These are phyloP conservation scores for Hyla sarda DNA, from an alignment of 2,113 vertebrate genomes.

Conservation along the genomic window DNA sequence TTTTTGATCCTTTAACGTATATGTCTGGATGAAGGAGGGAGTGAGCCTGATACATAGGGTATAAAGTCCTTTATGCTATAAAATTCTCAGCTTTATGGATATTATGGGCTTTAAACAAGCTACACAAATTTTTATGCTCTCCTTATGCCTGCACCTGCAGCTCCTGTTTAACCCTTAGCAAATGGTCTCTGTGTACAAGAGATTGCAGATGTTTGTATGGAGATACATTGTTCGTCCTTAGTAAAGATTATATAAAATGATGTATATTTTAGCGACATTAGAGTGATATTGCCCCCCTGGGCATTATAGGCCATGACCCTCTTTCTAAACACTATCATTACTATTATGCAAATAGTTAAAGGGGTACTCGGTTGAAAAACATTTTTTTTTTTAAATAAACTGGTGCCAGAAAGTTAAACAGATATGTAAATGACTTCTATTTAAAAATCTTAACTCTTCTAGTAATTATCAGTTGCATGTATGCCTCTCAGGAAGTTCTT, in stretches of 20 bases:
- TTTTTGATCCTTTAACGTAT: not conserved
- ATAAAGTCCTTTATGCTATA: conserved; percentile 15
- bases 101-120: conserved; percentile 35
- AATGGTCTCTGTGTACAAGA: not conserved
- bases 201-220: not conserved
- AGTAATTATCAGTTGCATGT: too few relatives aligned
- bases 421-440: too few relatives aligned
- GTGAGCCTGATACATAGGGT: not conserved
- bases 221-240: not conserved
- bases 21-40: not conserved
- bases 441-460: too few relatives aligned
- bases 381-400: too few relatives aligned
- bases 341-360: too few relatives aligned
- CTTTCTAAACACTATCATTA: not conserved
- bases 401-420: too few relatives aligned
- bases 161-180: conserved; percentile 1
- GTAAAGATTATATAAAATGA: too few relatives aligned
- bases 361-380: too few relatives aligned
- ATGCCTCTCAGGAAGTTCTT: too few relatives aligned
- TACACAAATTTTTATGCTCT: conserved; percentile 47
- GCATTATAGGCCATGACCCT: not conserved
- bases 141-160: conserved; percentile 20
- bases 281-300: not conserved
- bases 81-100: conserved; percentile 15
- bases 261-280: too few relatives aligned